A percentile compares a stretch with the other conserved stretches of the same genome.
phyloP scores from a whole-genome alignment of 2,797 vertebrate species.

The Morus bassanus region DNA sequence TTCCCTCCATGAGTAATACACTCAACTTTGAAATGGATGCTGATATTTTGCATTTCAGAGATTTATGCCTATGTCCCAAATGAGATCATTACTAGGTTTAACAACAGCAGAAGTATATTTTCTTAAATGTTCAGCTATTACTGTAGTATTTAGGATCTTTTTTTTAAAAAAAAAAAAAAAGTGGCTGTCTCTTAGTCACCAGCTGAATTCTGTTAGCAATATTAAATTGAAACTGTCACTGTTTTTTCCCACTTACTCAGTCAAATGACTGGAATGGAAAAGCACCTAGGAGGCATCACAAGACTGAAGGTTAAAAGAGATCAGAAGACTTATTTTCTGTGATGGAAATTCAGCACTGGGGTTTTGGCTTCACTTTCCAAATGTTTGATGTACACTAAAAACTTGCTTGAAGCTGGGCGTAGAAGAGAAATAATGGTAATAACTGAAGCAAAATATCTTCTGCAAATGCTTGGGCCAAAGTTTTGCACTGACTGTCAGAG shows the following conservation, averaged over 20 bases:
- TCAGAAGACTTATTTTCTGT: background rate
- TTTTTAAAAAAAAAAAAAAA: background rate
- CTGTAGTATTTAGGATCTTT: background rate
- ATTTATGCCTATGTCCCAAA: background rate
- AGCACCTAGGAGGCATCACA: background rate
- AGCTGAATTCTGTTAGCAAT: background rate
- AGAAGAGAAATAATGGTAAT: background rate
- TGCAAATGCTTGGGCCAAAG: background rate
- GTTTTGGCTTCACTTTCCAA: background rate
- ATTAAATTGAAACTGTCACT: background rate
- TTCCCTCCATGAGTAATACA: background rate
- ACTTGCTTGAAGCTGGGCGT: background rate
- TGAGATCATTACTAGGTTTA: background rate
- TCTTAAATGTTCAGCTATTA: background rate
- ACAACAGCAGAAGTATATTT: background rate
- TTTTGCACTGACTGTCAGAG: background rate
- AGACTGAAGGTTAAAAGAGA: background rate
- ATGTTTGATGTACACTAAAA: background rate
- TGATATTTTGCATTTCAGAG: background rate
- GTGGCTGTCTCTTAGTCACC: background rate
- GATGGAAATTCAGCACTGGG: background rate
- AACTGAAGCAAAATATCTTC: background rate
- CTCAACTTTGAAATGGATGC: background rate
- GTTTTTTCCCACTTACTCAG: background rate
- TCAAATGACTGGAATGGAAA: background rate